phyloP scores from a whole-genome alignment of 2,113 vertebrate species.

The Nothoprocta pentlandii region DNA sequence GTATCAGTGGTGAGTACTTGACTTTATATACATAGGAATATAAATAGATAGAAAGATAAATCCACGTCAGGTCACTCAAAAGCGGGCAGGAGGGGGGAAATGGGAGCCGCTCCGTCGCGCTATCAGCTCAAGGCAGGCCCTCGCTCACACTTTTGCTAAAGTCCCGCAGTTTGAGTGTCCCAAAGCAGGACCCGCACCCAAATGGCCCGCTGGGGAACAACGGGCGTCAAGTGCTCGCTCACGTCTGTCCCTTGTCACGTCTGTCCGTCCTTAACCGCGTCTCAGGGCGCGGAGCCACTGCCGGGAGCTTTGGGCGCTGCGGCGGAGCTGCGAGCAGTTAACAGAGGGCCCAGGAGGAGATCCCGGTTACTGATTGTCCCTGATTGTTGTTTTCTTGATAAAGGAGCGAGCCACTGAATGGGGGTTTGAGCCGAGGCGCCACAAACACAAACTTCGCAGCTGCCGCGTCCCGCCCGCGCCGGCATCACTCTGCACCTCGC shows the following conservation, averaged over 20 bases:
- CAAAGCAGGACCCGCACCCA: too few species aligned
- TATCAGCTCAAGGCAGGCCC: background rate
- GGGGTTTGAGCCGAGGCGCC: constrained; percentile 85
- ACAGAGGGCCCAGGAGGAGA: constrained; percentile 71
- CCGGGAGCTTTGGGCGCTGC: background rate
- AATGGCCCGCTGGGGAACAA: background rate
- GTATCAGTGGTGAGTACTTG: constrained; percentile 49
- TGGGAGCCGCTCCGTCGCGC: background rate
- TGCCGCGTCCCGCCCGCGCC: constrained; percentile 75
- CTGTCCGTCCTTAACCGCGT: background rate
- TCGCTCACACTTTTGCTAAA: background rate
- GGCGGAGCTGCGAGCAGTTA: constrained; percentile 61
- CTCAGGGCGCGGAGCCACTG: background rate
- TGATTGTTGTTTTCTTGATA: constrained; percentile 87
- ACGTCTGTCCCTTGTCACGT: background rate
- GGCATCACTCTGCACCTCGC: constrained; percentile 82
- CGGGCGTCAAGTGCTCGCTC: too few species aligned
- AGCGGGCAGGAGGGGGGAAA: background rate
- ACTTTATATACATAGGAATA: background rate
- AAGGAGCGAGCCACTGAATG: constrained; percentile 80
- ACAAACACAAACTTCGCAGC: constrained; percentile 83
- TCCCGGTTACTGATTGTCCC: constrained; percentile 80
- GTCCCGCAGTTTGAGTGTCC: background rate
- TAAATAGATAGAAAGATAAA: background rate
- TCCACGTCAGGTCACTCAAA: background rate